phyloP scores from a whole-genome alignment of 2,113 vertebrate genomes.

The Mus pahari region DNA sequence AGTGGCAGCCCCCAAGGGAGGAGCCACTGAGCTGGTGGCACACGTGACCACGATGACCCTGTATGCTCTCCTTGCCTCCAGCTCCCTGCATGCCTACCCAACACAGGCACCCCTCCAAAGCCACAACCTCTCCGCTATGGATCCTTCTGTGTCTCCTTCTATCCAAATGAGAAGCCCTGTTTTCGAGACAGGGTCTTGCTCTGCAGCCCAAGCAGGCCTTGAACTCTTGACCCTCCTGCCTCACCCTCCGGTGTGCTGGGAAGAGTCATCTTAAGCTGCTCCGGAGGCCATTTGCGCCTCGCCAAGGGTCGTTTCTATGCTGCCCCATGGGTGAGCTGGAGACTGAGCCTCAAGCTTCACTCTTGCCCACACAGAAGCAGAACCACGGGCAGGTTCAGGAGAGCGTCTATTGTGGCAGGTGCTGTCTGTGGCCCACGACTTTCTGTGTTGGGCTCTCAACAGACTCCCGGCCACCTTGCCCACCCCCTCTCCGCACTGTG shows the following conservation, averaged over 20 bases:
- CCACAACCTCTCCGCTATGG: fast-evolving
- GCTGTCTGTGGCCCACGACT: background rate
- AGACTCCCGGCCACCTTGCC: background rate
- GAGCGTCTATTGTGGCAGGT: background rate
- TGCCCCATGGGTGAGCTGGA: fast-evolving
- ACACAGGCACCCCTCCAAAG: fast-evolving
- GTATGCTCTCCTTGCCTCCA: fast-evolving
- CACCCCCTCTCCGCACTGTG: fast-evolving
- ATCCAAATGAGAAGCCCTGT: fast-evolving
- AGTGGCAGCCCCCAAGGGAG: background rate
- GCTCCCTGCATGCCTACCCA: fast-evolving
- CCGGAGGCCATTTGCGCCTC: fast-evolving
- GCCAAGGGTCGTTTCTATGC: fast-evolving
- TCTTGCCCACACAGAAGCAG: background rate
- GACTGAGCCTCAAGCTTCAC: fast-evolving
- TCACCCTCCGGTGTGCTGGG: background rate
- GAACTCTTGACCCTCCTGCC: background rate
- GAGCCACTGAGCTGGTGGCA: background rate
- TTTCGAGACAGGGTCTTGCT: background rate
- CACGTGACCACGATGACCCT: fast-evolving
- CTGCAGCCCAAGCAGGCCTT: background rate
- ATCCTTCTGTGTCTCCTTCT: background rate
- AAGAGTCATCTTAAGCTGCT: background rate
- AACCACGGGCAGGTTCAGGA: fast-evolving
- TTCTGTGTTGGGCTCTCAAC: background rate